phyloP scores from a whole-genome alignment of 2,888 invertebrate genomes.

The Morpho deidamia region DNA sequence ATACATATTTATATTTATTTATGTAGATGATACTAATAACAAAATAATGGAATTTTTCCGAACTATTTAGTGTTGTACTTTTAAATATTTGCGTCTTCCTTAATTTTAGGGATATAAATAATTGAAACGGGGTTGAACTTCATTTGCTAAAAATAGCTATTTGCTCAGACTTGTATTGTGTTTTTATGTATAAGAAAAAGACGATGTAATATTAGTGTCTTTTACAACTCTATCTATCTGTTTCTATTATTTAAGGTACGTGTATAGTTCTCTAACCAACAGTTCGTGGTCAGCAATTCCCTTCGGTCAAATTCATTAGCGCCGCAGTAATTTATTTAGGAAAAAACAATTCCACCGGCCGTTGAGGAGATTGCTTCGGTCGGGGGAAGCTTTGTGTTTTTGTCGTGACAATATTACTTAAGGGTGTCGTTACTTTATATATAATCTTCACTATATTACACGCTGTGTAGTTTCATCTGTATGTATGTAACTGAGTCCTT shows the following conservation, averaged over 20 bases:
- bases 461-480: no score
- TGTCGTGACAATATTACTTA: neutral
- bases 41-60: no score
- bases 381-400: slow-evolving; percentile 1
- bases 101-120: no score
- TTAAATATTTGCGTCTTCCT: no score
- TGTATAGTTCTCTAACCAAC: neutral
- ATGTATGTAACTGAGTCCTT: no score
- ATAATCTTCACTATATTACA: neutral
- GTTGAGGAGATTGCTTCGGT: slow-evolving; percentile 3
- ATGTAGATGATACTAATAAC: no score
- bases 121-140: no score
- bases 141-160: neutral
- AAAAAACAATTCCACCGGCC: slow-evolving; percentile 6
- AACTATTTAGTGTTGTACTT: no score
- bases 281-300: slow-evolving; percentile 9
- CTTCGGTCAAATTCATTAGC: slow-evolving; percentile 9
- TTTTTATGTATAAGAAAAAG: neutral
- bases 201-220: no score
- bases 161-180: no score
- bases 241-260: neutral
- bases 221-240: neutral
- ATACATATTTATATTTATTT: no score
- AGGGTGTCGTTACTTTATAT: neutral
- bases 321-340: slow-evolving; percentile 7